Evolutionary conservation across 2,113 vertebrate species (phyloP), one percentile per base, ranked within the genome.

Genomic region (Okapia johnstoni): DNA sequence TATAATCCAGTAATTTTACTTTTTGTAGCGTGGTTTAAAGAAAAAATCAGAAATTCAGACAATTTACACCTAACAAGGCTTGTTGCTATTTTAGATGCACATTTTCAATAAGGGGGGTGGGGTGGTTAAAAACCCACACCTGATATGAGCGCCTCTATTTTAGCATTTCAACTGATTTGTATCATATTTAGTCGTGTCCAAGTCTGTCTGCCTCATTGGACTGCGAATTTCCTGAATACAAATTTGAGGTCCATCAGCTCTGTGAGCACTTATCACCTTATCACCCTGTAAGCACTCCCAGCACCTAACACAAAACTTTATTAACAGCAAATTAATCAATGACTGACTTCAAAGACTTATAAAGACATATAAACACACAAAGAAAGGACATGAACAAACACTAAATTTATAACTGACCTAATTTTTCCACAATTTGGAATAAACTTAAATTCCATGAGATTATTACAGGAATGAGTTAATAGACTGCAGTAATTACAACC

Each of bases 401-500:
- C 40, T 30, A 93, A 85, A 88, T 70, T 94, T 79, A 87, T 77
- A 91, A 80, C 2, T 77, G n/a, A 81, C 28, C 66, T 55, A 77
- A 83, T 66, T 94, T 52, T 92, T 86, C 77, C 46, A 85, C 23
- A 86, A 94, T 55, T 89, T 89, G 90, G 48, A 91, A 50, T 91
- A 95, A 92, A 60, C 48, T 93, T 55, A 88, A 88, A 86, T 58
- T 92, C 58, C 89, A 88, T 43, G 5, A 87, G 85, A 97, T 50
- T 94, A 50, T 8, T 92, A 55, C 5, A 94, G n/a, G 30, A 73
- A 92, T 85, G n/a, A 93, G 60, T 85, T 85, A 87, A 83, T 50
- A 96, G 83, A 90, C 1, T 36, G 26, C 66, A 48, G 46, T 54
- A 81, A 48, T 60, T 30, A 95, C 25, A 94, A 66, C 58, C 57